These are phyloP conservation scores for Labeo catla DNA, from an alignment of 2,113 vertebrate species.

Conservation along the genomic window DNA sequence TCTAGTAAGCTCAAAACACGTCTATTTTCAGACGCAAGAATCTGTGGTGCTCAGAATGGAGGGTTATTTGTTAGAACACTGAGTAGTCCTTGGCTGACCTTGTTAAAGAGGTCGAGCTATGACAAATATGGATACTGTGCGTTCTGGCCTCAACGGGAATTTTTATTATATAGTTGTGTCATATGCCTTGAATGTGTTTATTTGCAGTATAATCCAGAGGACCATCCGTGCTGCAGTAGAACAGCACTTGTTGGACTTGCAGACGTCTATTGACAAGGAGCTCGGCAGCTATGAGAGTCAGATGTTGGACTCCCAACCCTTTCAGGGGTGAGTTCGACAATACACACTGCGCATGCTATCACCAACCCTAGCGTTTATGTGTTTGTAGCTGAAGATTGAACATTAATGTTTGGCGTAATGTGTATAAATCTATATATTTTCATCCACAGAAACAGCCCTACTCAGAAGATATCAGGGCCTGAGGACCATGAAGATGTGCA, in stretches of 20 bases:
- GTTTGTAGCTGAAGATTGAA: neutral
- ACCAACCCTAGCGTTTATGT: neutral
- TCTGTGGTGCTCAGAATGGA: slow-evolving; percentile 14
- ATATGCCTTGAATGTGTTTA: slow-evolving; percentile 49
- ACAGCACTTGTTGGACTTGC: slow-evolving; percentile 90
- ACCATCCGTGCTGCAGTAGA: slow-evolving; percentile 91
- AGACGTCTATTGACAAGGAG: slow-evolving; percentile 88
- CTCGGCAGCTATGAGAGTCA: slow-evolving; percentile 71
- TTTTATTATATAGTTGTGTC: neutral
- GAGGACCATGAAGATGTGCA: slow-evolving; percentile 37
- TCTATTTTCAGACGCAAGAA: slow-evolving; percentile 25
- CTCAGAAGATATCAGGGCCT: slow-evolving; percentile 35
- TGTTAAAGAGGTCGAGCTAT: slow-evolving; percentile 14
- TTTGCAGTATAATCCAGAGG: slow-evolving; percentile 85
- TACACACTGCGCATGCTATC: neutral
- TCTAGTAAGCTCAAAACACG: slow-evolving; percentile 22
- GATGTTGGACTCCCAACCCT: slow-evolving; percentile 61
- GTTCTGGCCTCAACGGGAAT: neutral
- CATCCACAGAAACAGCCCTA: slow-evolving; percentile 16
- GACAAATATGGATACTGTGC: neutral
- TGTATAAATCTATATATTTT: neutral
- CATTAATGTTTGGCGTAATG: neutral
- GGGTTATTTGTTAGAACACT: slow-evolving; percentile 30
- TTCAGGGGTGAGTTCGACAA: slow-evolving; percentile 41
- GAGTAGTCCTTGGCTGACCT: slow-evolving; percentile 21